Conservation (phyloP, 2,888 invertebrate genomes). For the Augochlorella aurata region DNA sequence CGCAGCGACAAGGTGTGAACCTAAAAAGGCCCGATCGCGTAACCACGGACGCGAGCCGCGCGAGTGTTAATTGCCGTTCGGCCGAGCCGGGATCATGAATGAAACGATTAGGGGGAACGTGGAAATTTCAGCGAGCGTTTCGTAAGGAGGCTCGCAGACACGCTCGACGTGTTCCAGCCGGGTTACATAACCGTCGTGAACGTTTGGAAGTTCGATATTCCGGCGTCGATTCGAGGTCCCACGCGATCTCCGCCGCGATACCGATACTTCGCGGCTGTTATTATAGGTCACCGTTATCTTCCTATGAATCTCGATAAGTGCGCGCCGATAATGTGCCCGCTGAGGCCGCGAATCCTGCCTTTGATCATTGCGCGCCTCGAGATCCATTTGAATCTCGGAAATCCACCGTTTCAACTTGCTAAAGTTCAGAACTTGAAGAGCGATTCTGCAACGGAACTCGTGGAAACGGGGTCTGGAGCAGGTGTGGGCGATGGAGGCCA, state of each 20-base stretch:
- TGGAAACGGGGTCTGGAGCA: not conserved
- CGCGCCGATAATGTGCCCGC: conserved; percentile 32
- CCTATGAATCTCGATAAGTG: conserved; percentile 54
- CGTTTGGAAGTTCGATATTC: conserved; percentile 49
- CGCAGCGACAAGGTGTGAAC: not conserved
- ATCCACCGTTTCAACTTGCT: not conserved
- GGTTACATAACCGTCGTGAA: conserved; percentile 37
- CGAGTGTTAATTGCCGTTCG: conserved; percentile 12
- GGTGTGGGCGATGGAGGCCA: not conserved
- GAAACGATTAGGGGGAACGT: conserved; percentile 42
- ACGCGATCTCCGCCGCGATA: conserved; percentile 55
- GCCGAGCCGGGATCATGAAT: conserved; percentile 39
- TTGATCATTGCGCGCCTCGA: not conserved
- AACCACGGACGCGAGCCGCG: not conserved
- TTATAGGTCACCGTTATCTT: conserved; percentile 57
- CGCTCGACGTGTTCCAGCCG: conserved; percentile 35
- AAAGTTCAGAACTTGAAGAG: not conserved
- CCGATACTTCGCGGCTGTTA: conserved; percentile 49
- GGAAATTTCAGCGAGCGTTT: conserved; percentile 27
- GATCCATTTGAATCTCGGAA: conserved; percentile 6
- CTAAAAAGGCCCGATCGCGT: conserved; percentile 8
- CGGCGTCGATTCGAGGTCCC: conserved; percentile 34
- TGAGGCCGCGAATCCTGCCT: conserved; percentile 18
- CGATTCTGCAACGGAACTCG: not conserved
- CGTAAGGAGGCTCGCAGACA: conserved; percentile 6